Conservation (phyloP, 2,113 vertebrate genomes). For the Ancistrus triradiatus region DNA sequence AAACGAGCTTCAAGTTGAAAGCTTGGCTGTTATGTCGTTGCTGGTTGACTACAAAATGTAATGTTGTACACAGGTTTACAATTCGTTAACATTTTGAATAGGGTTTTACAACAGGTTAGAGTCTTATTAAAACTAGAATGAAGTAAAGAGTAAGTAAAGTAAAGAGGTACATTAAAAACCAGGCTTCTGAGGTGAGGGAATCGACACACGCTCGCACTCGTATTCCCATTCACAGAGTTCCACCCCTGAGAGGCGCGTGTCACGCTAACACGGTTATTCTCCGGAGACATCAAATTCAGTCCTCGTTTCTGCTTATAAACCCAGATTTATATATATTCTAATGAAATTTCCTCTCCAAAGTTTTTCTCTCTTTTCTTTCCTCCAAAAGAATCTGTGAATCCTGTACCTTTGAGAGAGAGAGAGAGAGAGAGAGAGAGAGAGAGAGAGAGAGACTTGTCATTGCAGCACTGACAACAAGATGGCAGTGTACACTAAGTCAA, state of each 20-base stretch:
- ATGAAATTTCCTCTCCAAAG: slow-evolving; percentile 38
- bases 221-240: slow-evolving; percentile 2
- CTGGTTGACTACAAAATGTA: too few relatives aligned
- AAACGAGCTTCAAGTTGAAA: too few relatives aligned
- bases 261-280: slow-evolving; percentile 33
- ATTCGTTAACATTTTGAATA: too few relatives aligned
- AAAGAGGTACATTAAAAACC: too few relatives aligned
- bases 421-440: slow-evolving; percentile 40
- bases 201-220: too few relatives aligned
- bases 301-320: slow-evolving; percentile 34
- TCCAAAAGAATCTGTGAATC: slow-evolving; percentile 41
- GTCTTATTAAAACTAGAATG: too few relatives aligned
- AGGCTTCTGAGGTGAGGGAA: too few relatives aligned
- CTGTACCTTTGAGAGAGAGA: slow-evolving; percentile 51
- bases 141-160: too few relatives aligned
- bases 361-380: background rate
- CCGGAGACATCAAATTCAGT: slow-evolving; percentile 36
- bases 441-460: slow-evolving; percentile 63
- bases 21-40: too few relatives aligned
- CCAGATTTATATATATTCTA: slow-evolving; percentile 32
- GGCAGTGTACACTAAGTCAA: slow-evolving; percentile 77
- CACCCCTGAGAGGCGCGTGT: slow-evolving; percentile 28
- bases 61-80: too few relatives aligned
- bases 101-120: too few relatives aligned
- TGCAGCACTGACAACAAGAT: slow-evolving; percentile 76